phyloP scores from a whole-genome alignment of 2,797 vertebrate genomes.

The Gymnodraco acuticeps region DNA sequence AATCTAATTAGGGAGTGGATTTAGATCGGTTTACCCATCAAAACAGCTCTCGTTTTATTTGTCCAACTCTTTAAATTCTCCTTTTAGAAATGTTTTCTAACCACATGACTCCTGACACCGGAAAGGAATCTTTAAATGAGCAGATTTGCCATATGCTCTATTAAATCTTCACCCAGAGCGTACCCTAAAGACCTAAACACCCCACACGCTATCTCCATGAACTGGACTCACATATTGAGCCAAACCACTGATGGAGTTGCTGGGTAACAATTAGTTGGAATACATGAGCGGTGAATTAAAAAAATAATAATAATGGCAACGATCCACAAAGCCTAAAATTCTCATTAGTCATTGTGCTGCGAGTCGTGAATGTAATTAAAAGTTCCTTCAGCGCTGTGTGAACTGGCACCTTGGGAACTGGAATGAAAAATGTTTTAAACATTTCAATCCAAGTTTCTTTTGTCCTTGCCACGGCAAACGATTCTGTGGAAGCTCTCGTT shows the following conservation, averaged over 20 bases:
- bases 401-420: conserved; percentile 56
- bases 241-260: conserved; percentile 30
- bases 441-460: conserved; percentile 54
- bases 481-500: conserved; percentile 38
- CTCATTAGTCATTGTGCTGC: conserved; percentile 73
- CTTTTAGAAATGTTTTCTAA: conserved; percentile 15
- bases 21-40: neutral
- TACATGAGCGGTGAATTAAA: conserved; percentile 35
- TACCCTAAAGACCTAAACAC: conserved; percentile 28
- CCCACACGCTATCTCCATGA: conserved; percentile 22
- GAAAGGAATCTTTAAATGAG: conserved; percentile 30
- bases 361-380: conserved; percentile 77
- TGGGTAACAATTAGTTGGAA: conserved; percentile 39
- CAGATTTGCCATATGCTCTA: conserved; percentile 51
- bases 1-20: neutral
- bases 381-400: conserved; percentile 58
- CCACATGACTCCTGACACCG: neutral
- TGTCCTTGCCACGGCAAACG: conserved; percentile 32
- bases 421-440: conserved; percentile 60
- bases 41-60: conserved; percentile 20
- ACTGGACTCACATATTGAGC: conserved; percentile 20
- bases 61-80: neutral
- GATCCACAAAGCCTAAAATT: conserved; percentile 62
- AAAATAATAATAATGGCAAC: conserved; percentile 46
- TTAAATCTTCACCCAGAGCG: conserved; percentile 43